These are phyloP conservation scores for Philereme vetulata DNA, from an alignment of 2,888 invertebrate species.

Conservation along the genomic window DNA sequence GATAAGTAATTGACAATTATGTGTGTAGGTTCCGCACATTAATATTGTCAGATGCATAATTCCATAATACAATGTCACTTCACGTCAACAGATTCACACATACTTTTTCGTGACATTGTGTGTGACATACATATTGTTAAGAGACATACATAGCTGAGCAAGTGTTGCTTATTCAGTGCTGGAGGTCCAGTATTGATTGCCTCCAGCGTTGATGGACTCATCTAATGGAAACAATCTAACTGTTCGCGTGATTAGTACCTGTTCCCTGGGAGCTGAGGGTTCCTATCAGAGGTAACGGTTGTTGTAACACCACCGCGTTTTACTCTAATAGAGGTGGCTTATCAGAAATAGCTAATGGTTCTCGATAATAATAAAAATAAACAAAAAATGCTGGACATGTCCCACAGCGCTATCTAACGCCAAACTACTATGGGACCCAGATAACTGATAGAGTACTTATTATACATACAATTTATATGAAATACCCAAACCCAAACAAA, in stretches of 20 bases:
- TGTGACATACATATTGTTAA: too few species aligned
- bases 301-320: conserved; percentile 56
- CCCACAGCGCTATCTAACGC: too few species aligned
- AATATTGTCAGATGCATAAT: too few species aligned
- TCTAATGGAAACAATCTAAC: conserved; percentile 59
- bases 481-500: too few species aligned
- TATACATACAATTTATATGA: too few species aligned
- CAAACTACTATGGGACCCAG: too few species aligned
- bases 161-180: conserved; percentile 1
- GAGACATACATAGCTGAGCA: too few species aligned
- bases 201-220: conserved; percentile 33
- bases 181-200: conserved; percentile 22
- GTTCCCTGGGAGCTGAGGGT: conserved; percentile 63
- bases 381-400: too few species aligned
- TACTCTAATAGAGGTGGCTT: conserved; percentile 49
- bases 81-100: too few species aligned
- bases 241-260: conserved; percentile 60
- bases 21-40: background rate
- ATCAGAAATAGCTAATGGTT: conserved; percentile 41
- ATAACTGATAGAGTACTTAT: too few species aligned
- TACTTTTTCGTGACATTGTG: too few species aligned
- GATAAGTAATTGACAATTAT: background rate
- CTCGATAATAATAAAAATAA: conserved; percentile 14
- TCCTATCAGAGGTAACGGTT: conserved; percentile 73
- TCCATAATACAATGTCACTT: too few species aligned